Evolutionary conservation across 2,113 vertebrate genomes (phyloP).

Genomic region (Lophochroa leadbeateri): DNA sequence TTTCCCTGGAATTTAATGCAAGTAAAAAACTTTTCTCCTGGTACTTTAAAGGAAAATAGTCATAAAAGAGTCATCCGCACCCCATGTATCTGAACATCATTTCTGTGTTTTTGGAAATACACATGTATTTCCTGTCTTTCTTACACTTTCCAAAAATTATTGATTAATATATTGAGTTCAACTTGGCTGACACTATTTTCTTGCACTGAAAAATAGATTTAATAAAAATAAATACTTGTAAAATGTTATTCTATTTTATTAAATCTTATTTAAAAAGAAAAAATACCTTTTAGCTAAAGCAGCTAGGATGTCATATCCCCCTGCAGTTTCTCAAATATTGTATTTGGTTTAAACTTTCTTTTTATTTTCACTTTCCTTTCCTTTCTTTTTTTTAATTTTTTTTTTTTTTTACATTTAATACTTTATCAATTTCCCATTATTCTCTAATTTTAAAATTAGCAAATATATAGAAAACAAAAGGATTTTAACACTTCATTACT

Average conservation of each 20-base stretch:
- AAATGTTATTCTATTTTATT: not conserved
- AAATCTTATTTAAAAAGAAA: not conserved
- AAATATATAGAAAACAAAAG: not conserved
- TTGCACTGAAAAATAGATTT: not conserved
- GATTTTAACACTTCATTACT: not conserved
- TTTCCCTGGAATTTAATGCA: not conserved
- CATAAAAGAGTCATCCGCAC: not conserved
- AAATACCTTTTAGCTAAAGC: accelerated
- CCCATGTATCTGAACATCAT: not conserved
- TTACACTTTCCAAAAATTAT: not conserved
- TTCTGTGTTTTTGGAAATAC: not conserved
- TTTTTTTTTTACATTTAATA: not conserved
- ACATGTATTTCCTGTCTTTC: accelerated
- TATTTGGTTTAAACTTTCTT: not conserved
- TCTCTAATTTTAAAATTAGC: not conserved
- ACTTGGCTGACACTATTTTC: not conserved
- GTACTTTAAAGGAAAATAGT: not conserved
- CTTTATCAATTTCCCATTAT: not conserved
- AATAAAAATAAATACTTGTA: accelerated
- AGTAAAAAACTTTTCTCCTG: not conserved
- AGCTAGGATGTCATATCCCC: accelerated
- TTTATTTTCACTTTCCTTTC: not conserved
- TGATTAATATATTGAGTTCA: not conserved
- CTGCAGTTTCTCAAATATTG: accelerated
- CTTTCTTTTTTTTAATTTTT: not conserved